Percentiles rank a stretch among this genome's conserved stretches.
phyloP scores from a whole-genome alignment of 1,140 invertebrate species.

The Euwallacea similis region DNA sequence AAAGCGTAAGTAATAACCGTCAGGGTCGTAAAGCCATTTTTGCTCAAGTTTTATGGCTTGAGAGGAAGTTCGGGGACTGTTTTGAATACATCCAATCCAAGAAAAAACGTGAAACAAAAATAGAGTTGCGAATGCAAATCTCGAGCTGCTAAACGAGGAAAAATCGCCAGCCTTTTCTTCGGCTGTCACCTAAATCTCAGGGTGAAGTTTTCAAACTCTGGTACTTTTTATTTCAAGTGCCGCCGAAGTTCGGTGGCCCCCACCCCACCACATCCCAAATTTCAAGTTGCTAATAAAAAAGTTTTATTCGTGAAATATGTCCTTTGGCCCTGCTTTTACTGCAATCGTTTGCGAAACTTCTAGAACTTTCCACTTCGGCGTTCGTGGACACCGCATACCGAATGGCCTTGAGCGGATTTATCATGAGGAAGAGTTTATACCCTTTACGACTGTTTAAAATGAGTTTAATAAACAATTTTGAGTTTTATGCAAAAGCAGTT shows the following conservation, averaged over 20 bases:
- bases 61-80: too few species aligned
- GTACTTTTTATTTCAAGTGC: too few species aligned
- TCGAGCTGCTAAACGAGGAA: too few species aligned
- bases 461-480: too few species aligned
- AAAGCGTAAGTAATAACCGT: slow-evolving; percentile 18
- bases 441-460: too few species aligned
- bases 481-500: too few species aligned
- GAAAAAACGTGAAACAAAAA: too few species aligned
- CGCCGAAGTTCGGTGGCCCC: not conserved
- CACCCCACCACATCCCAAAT: slow-evolving; percentile 5
- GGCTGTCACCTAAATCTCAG: too few species aligned
- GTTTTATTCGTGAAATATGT: slow-evolving; percentile 26
- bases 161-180: too few species aligned
- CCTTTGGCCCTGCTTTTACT: slow-evolving; percentile 25
- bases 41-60: not conserved
- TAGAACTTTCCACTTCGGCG: slow-evolving; percentile 17
- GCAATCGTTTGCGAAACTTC: slow-evolving; percentile 18
- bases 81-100: too few species aligned
- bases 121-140: too few species aligned
- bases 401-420: slow-evolving; percentile 10
- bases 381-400: slow-evolving; percentile 22
- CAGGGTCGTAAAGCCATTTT: slow-evolving; percentile 13
- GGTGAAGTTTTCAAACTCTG: too few species aligned
- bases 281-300: slow-evolving; percentile 26
- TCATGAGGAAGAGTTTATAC: not conserved